phyloP scores from a whole-genome alignment of 2,113 vertebrate species.

The Penelope pileata region DNA sequence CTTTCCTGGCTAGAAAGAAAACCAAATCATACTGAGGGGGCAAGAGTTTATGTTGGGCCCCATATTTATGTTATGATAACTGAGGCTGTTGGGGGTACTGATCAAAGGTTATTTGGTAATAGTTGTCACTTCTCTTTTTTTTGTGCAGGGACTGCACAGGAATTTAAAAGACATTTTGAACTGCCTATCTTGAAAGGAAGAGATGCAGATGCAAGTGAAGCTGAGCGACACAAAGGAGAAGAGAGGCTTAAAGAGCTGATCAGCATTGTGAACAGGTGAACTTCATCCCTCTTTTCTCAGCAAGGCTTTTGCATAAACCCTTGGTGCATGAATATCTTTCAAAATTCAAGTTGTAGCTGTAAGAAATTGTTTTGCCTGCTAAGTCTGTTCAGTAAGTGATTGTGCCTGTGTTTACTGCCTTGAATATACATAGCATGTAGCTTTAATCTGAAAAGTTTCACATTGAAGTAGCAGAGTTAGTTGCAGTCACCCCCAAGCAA shows the following conservation, averaged over 20 bases:
- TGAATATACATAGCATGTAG: background rate
- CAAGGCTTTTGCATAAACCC: background rate
- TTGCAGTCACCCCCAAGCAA: background rate
- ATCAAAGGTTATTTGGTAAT: background rate
- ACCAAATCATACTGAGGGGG: background rate
- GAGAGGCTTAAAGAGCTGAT: conserved; percentile 93
- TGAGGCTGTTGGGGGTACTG: background rate
- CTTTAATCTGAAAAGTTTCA: background rate
- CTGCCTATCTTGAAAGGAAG: conserved; percentile 93
- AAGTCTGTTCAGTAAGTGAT: background rate
- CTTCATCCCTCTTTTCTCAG: background rate
- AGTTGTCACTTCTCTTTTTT: conserved; percentile 6
- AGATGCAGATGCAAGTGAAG: conserved; percentile 89
- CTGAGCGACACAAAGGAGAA: conserved; percentile 86
- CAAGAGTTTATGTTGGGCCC: background rate
- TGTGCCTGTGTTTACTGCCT: background rate
- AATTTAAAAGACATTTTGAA: conserved; percentile 97
- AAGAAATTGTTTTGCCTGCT: conserved; percentile 16
- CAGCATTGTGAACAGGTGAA: conserved; percentile 91
- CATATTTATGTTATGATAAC: background rate
- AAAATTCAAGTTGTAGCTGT: background rate
- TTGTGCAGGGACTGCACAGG: conserved; percentile 89
- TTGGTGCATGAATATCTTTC: background rate
- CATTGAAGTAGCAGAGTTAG: background rate
- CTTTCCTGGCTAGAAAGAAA: background rate